phyloP scores from a whole-genome alignment of 2,888 invertebrate genomes.

The Drosophila algonquin region DNA sequence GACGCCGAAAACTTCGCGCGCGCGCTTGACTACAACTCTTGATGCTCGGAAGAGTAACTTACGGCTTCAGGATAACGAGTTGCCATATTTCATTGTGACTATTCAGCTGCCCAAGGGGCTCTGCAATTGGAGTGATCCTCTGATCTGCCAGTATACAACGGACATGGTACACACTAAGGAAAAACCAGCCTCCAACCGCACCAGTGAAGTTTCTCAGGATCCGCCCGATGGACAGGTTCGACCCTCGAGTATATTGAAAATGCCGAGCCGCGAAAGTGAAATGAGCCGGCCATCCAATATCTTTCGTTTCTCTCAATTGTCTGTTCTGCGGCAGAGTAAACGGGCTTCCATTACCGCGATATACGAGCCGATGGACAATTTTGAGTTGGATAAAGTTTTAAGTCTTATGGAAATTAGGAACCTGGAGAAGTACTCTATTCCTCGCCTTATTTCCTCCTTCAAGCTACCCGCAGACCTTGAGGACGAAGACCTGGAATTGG shows the following conservation, averaged over 20 bases:
- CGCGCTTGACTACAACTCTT: constrained; percentile 16
- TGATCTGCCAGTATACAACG: constrained; percentile 72
- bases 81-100: constrained; percentile 71
- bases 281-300: constrained; percentile 29
- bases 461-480: constrained; percentile 70
- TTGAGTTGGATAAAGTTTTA: constrained; percentile 32
- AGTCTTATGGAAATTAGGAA: constrained; percentile 46
- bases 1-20: neutral
- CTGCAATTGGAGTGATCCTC: constrained; percentile 77
- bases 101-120: constrained; percentile 68
- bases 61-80: constrained; percentile 34
- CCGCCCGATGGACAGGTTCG: neutral
- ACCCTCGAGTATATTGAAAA: neutral
- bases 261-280: neutral
- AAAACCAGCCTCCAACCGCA: neutral
- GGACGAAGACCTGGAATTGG: constrained; percentile 48
- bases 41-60: constrained; percentile 1
- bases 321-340: constrained; percentile 36
- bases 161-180: constrained; percentile 7
- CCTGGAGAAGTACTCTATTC: constrained; percentile 62
- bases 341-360: fast-evolving
- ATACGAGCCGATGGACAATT: constrained; percentile 32
- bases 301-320: constrained; percentile 58
- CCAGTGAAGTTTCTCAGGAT: neutral
- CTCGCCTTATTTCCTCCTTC: constrained; percentile 76